Evolutionary conservation across 1,140 invertebrate species (phyloP), one percentile per base, ranked within the genome.

Genomic region (Drosophila sproati): DNA sequence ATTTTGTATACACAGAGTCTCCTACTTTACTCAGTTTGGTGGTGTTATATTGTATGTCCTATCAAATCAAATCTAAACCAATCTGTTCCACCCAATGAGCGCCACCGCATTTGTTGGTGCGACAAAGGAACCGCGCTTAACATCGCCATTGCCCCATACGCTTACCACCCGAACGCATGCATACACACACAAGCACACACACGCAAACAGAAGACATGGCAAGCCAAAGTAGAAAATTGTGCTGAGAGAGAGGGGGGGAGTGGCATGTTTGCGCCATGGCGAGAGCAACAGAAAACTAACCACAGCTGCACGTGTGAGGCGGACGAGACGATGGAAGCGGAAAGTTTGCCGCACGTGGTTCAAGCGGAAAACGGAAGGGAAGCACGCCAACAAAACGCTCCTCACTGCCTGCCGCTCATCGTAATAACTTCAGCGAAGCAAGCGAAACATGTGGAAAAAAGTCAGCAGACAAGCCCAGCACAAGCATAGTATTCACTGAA

Each of bases 21-120:
- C 32, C 31, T 62, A 34, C 31, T 63, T 29, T 45, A 52, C 39
- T 7, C 7, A 34, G 39, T 20, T 20, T 20, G 34, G 41, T 43
- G 52, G 31, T 52, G 43, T 57, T 62, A 20, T 47, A 31, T 37
- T 67, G 20, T 39, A 35, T 37, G 73, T 39, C 54, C 68, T 50
- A 68, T 71, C 70, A 72, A 73, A 77, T 64, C 68, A 67, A 77
- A 63, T 66, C 69, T 67, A 73, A 79, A 77, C 77, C 77, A 79
- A 79, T 79, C 78, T 75, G 76, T 75, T 80, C 76, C 78, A 68
- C 62, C 69, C 71, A 78, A 78, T 71, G 73, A 62, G 62, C 74
- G 71, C 62, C 51, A 75, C 76, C 78, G 62, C 78, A 78, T 62
- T 75, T 80, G 78, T 71, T 80, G 67, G 76, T 74, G 66, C 61